These are phyloP conservation scores for Spatula clypeata DNA, from an alignment of 2,797 vertebrate genomes.

Conservation along the genomic window DNA sequence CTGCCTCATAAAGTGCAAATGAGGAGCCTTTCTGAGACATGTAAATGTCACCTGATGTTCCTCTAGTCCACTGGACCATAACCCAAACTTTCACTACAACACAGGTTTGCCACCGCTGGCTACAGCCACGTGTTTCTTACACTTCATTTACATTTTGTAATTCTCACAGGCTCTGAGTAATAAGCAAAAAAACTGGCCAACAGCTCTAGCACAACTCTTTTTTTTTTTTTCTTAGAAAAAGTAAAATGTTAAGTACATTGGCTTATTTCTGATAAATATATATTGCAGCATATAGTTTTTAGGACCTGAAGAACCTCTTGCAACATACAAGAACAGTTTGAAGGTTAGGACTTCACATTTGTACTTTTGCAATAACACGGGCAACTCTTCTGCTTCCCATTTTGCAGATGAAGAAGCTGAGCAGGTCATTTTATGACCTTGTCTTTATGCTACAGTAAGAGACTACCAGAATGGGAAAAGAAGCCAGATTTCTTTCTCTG, in stretches of 20 bases:
- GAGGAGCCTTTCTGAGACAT: slow-evolving; percentile 52
- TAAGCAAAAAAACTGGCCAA: not conserved
- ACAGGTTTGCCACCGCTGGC: not conserved
- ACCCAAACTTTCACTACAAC: slow-evolving; percentile 28
- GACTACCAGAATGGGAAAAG: not conserved
- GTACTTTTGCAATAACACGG: not conserved
- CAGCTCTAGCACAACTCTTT: not conserved
- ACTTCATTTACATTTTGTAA: not conserved
- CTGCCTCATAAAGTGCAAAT: slow-evolving; percentile 64
- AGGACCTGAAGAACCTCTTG: not conserved
- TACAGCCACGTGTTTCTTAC: not conserved
- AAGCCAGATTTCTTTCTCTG: not conserved
- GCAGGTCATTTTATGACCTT: not conserved
- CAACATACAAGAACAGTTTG: not conserved
- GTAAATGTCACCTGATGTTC: slow-evolving; percentile 32
- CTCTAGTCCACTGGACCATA: not conserved
- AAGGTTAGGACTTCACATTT: not conserved
- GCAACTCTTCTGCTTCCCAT: not conserved
- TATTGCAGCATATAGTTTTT: not conserved
- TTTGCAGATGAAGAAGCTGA: not conserved
- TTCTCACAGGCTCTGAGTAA: not conserved
- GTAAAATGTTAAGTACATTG: not conserved
- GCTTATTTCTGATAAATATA: not conserved
- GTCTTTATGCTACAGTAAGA: not conserved
- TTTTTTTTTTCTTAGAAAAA: not conserved